These are phyloP conservation scores for Stictocephala bisonia DNA, from an alignment of 2,888 invertebrate species.

Conservation along the genomic window DNA sequence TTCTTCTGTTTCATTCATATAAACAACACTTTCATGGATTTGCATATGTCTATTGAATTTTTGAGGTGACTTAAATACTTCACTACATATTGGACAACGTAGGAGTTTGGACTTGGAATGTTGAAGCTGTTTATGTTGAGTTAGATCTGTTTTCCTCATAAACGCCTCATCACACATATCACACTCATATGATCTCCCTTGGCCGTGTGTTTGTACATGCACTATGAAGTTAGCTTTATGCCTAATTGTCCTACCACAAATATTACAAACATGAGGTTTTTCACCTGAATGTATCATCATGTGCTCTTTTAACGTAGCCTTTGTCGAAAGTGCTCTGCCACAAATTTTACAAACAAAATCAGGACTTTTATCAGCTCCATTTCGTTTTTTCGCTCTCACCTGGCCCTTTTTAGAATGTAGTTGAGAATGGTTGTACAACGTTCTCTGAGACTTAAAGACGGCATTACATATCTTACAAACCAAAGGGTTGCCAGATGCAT, in stretches of 20 bases:
- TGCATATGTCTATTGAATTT: slow-evolving; percentile 39
- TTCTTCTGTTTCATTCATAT: slow-evolving; percentile 29
- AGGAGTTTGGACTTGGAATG: slow-evolving; percentile 18
- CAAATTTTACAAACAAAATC: slow-evolving; percentile 51
- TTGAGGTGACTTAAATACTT: slow-evolving; percentile 20
- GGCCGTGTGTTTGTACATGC: slow-evolving; percentile 53
- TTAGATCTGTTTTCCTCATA: slow-evolving; percentile 33
- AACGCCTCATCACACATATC: slow-evolving; percentile 45
- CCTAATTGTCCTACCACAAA: slow-evolving; percentile 54
- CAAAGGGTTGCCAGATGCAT: slow-evolving; percentile 15
- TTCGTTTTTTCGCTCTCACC: slow-evolving; percentile 19
- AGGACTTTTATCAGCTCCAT: slow-evolving; percentile 28
- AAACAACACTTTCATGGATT: slow-evolving; percentile 26
- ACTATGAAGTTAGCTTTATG: slow-evolving; percentile 55
- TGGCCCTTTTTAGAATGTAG: slow-evolving; percentile 34
- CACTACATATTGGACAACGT: slow-evolving; percentile 31
- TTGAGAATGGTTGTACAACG: slow-evolving; percentile 37
- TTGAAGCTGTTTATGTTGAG: slow-evolving; percentile 30
- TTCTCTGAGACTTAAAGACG: slow-evolving; percentile 40
- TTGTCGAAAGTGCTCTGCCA: slow-evolving; percentile 53
- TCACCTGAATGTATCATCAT: slow-evolving; percentile 56
- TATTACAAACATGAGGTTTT: slow-evolving; percentile 55
- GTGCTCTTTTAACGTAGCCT: slow-evolving; percentile 54
- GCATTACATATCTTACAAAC: slow-evolving; percentile 38
- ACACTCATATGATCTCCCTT: slow-evolving; percentile 41